Base-by-base conservation (phyloP, 2,113 vertebrate genomes). In the Phainopepla nitens region DNA sequence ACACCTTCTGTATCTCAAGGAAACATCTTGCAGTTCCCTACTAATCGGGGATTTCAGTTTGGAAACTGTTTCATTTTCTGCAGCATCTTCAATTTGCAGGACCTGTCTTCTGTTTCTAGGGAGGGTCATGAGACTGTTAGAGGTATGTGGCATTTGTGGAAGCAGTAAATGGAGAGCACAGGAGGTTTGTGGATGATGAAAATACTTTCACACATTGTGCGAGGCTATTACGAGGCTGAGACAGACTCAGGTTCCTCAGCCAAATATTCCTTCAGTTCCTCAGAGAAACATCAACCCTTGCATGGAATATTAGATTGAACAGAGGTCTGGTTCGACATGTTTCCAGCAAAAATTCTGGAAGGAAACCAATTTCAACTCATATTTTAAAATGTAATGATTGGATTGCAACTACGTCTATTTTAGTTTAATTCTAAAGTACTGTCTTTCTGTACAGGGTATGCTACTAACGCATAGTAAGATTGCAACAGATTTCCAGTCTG, bases 401-500 rank as follows among this genome's bases (percentile, higher is more conserved):
- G 77, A 84, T 94, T 94, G 72, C 65, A 91, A 66, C 51, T 66
- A 18, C 27, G 51, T 95, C 82, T 95, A 86, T 91, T 95, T 96
- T 68, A 68, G 87, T 62, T 94, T 90, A 84, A 96, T 96, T 68
- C 62, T 93, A 82, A 93, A 96, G 96, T 96, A 89, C 68, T 88
- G 71, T 73, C 86, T 58, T 54, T 91, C 72, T 47, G 47, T 88
- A 73, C 39, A 57, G 45, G 86, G 13, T 86, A 69, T 68, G 62
- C 54, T 87, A 23, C 65, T 89, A 97, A 60, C 73, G 91, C 71
- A 44, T 77, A 69, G 69, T 77, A 70, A 89, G 61, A 89, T 73
- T 84, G 62, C 80, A 84, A 83, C 88, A 96, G 92, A 96, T 90
- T 95, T 96, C 58, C 93, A 69, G 94, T 96, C 91, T 97, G 84